Evolutionary conservation across 1,140 invertebrate genomes (phyloP).

Genomic region (Ctenoplectra terminalis): DNA sequence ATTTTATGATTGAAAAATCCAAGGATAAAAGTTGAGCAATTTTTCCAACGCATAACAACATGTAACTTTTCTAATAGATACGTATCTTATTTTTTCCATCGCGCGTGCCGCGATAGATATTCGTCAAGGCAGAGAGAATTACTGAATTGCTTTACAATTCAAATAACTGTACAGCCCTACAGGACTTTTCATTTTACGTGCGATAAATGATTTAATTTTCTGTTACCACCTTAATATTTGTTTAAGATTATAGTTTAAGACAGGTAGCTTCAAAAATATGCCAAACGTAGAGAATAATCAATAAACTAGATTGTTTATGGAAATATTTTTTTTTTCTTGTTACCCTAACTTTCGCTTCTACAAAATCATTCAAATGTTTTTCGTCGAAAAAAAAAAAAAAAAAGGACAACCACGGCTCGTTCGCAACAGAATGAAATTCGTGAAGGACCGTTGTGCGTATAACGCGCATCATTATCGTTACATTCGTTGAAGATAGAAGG

Average conservation of each 20-base stretch:
- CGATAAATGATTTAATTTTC: background rate
- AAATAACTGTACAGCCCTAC: background rate
- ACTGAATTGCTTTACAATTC: conserved; percentile 30
- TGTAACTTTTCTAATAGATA: too few species aligned
- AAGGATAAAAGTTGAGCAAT: background rate
- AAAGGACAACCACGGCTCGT: background rate
- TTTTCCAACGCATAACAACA: conserved; percentile 4
- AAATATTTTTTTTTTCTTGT: background rate
- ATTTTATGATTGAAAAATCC: background rate
- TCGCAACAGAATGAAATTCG: background rate
- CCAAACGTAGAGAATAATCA: conserved; percentile 44
- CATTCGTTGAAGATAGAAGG: background rate
- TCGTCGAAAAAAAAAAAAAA: too few species aligned
- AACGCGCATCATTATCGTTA: background rate
- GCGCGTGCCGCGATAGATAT: background rate
- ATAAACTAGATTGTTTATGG: conserved; percentile 56
- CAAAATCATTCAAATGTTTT: background rate
- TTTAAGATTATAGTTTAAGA: conserved; percentile 13
- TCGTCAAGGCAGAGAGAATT: background rate
- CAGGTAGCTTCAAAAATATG: conserved; percentile 17
- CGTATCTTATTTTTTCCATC: background rate
- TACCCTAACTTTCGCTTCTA: background rate
- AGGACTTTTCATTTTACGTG: background rate
- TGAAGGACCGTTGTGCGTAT: background rate
- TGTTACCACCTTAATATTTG: conserved; percentile 6